Evolutionary conservation across 2,888 invertebrate species (phyloP).

Genomic region (Dendrolimus pini): DNA sequence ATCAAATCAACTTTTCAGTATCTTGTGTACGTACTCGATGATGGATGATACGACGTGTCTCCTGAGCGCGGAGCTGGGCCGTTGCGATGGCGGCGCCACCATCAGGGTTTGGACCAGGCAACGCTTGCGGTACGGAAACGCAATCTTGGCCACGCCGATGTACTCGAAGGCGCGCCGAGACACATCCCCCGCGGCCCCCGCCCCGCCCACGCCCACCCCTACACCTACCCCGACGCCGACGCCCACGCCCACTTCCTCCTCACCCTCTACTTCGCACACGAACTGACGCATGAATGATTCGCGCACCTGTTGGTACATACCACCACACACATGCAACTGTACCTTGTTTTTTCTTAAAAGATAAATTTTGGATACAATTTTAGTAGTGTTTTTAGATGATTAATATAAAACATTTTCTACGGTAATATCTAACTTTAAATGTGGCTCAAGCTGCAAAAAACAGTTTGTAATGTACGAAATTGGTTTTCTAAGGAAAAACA

Average conservation of each 20-base stretch:
- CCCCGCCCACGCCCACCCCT: constrained; percentile 13
- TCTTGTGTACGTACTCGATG: constrained; percentile 81
- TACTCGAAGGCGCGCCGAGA: constrained; percentile 60
- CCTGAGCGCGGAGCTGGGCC: constrained; percentile 86
- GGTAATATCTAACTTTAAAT: too few species aligned
- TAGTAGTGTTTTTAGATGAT: too few species aligned
- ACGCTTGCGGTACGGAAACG: constrained; percentile 85
- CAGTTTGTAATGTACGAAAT: too few species aligned
- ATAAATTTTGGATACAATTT: too few species aligned
- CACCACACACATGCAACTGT: not conserved
- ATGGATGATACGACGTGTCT: constrained; percentile 91
- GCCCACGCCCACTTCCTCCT: constrained; percentile 79
- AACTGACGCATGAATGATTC: constrained; percentile 99
- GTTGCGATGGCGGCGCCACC: constrained; percentile 88
- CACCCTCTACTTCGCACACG: constrained; percentile 91
- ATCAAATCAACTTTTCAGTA: too few species aligned
- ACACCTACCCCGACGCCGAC: constrained; percentile 27
- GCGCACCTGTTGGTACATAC: constrained; percentile 81
- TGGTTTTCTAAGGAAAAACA: too few species aligned
- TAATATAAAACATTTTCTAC: too few species aligned
- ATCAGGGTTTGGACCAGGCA: constrained; percentile 88
- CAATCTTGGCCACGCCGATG: constrained; percentile 57
- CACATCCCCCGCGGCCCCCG: constrained; percentile 30
- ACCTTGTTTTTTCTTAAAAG: too few species aligned
- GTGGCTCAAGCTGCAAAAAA: too few species aligned